phyloP scores from a whole-genome alignment of 2,797 vertebrate species.

The Phaenicophaeus curvirostris region DNA sequence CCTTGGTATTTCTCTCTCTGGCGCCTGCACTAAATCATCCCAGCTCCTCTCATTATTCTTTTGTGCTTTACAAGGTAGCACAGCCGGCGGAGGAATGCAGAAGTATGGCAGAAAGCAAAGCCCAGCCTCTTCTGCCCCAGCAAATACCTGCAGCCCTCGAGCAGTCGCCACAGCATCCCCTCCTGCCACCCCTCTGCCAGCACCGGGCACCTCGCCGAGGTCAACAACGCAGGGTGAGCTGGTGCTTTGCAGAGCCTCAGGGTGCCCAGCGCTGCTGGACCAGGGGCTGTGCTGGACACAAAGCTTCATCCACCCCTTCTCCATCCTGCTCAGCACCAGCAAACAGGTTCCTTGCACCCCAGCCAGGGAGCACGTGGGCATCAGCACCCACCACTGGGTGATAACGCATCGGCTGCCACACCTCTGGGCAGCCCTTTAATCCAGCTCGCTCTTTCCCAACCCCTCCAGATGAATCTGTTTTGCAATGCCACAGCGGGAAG shows the following conservation, averaged over 20 bases:
- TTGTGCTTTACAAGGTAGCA: slow-evolving; percentile 75
- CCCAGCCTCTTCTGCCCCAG: neutral
- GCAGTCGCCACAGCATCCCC: neutral
- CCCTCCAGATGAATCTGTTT: neutral
- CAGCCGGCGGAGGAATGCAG: neutral
- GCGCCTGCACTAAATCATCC: slow-evolving; percentile 75
- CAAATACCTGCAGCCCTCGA: neutral
- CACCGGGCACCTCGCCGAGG: neutral
- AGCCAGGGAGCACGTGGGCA: neutral
- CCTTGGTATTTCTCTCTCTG: slow-evolving; percentile 75
- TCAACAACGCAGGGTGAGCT: rapidly evolving
- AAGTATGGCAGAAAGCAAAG: neutral
- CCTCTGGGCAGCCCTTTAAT: neutral
- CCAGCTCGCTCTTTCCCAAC: too few species aligned
- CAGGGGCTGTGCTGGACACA: rapidly evolving
- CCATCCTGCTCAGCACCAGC: neutral
- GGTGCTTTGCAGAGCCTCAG: neutral
- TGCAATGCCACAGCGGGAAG: neutral
- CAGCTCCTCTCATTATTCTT: slow-evolving; percentile 52
- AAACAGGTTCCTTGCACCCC: neutral
- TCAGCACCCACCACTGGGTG: rapidly evolving
- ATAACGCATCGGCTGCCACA: neutral
- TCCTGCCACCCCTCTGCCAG: neutral
- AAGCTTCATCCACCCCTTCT: neutral
- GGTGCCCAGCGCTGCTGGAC: rapidly evolving